Base-by-base conservation (phyloP, 2,797 vertebrate species). In the Melanotaenia nigrans region DNA sequence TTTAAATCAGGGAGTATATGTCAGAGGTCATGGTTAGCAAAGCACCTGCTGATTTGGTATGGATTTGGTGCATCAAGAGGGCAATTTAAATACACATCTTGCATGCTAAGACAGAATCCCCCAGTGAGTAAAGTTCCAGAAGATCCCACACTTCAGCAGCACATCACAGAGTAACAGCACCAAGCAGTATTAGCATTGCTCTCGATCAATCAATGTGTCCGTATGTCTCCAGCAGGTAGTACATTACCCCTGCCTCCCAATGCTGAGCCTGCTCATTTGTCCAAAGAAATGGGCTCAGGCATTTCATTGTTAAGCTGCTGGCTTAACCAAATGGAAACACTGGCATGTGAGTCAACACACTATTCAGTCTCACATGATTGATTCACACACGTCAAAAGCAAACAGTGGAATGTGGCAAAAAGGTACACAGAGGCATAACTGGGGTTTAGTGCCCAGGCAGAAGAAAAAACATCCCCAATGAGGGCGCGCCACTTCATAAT, bases 251-350 rank as follows among this genome's bases (percentile, higher is more conserved):
- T 7, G 60, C 61, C 82, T 79, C 82, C 85, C 91, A 71, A 78
- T 90, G 88, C 82, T 91, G 87, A 91, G 84, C 87, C 78, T 71
- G 88, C 85, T 91, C 88, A 89, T 90, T 92, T 82, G 84, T 89
- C 90, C 88, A 79, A 64, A 88, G 84, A 75, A 87, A 81, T 84
- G 77, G 80, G 80, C 85, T 87, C 85, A 83, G 88, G 82, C 92
- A 90, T 93, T 90, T 90, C 81, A 81, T 71, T 70, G 74, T 70
- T 91, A 92, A 92, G 87, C 91, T 88, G 80, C 81, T 36, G 86
- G 89, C 89, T 92, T 92, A 92, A 74, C 89, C 91, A 90, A 93
- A 93, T 92, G 89, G 92, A 93, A 94, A 94, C 92, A 93, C 87
- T 92, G 92, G 92, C 90, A 91, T 89, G 85, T 86, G 93, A 93